Evolutionary conservation across 2,888 invertebrate genomes (phyloP).

Genomic region (Sericinus montela): DNA sequence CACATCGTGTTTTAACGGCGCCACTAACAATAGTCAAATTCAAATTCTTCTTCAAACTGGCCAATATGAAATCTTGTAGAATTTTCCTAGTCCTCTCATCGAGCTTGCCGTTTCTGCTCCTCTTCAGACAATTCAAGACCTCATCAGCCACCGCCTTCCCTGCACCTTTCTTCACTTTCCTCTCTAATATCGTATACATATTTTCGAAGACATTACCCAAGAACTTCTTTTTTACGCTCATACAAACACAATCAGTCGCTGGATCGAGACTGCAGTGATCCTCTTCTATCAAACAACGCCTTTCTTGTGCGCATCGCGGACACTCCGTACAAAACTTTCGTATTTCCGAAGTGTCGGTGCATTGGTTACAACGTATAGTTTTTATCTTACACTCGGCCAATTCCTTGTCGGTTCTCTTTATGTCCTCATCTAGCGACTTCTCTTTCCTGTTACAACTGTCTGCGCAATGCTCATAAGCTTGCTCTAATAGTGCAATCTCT

Average conservation of each 20-base stretch:
- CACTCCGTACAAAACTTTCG: conserved; percentile 58
- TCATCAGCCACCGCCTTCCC: conserved; percentile 55
- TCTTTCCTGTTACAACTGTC: conserved; percentile 52
- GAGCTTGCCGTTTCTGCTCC: conserved; percentile 62
- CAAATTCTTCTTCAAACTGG: conserved; percentile 56
- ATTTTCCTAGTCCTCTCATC: conserved; percentile 44
- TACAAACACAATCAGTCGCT: conserved; percentile 55
- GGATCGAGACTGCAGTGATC: conserved; percentile 43
- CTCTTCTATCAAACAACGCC: conserved; percentile 42
- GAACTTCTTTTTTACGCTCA: conserved; percentile 53
- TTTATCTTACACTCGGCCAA: conserved; percentile 36
- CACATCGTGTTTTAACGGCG: conserved; percentile 69
- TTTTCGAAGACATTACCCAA: conserved; percentile 68
- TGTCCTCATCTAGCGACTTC: conserved; percentile 39
- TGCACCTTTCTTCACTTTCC: conserved; percentile 38
- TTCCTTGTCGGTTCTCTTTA: conserved; percentile 40
- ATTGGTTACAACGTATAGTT: conserved; percentile 50
- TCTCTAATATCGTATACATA: conserved; percentile 61
- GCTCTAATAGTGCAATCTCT: conserved; percentile 49
- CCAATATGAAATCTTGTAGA: conserved; percentile 56
- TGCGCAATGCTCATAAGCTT: conserved; percentile 44
- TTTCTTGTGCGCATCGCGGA: conserved; percentile 47
- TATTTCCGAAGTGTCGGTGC: conserved; percentile 49
- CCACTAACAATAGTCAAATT: conserved; percentile 66
- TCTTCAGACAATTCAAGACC: conserved; percentile 46